Conservation (phyloP, 2,888 invertebrate species). For the Halictus ligatus region DNA sequence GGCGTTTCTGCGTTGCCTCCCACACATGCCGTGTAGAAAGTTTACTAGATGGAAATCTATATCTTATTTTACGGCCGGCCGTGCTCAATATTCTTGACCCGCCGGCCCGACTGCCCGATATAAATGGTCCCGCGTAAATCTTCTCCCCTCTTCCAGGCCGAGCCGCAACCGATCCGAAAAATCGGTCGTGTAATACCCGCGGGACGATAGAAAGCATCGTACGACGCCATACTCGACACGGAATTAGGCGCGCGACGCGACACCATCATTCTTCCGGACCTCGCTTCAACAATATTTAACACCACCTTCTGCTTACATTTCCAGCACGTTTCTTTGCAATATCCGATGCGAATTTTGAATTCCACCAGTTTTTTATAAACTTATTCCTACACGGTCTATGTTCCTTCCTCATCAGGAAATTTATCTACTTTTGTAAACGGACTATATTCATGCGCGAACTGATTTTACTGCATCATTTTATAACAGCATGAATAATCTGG, state of each 20-base stretch:
- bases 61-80: constrained; percentile 82
- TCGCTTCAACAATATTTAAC: background rate
- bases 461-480: too few relatives aligned
- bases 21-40: constrained; percentile 83
- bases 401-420: background rate
- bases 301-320: background rate
- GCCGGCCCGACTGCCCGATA: constrained; percentile 70
- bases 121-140: constrained; percentile 78
- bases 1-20: constrained; percentile 78
- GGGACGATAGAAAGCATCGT: constrained; percentile 37
- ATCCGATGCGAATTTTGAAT: too few relatives aligned
- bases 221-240: background rate
- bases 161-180: constrained; percentile 23
- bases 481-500: too few relatives aligned
- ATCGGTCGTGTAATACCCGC: background rate
- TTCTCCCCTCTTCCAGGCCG: constrained; percentile 29
- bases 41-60: constrained; percentile 84
- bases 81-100: constrained; percentile 80
- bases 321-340: too few relatives aligned
- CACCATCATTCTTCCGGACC: background rate
- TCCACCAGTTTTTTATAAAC: background rate
- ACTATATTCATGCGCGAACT: too few relatives aligned
- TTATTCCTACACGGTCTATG: background rate
- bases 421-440: background rate
- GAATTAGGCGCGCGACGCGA: background rate